Percentiles rank a stretch among this genome's conserved stretches.
These are phyloP conservation scores for Bugulina stolonifera DNA, from an alignment of 2,888 invertebrate species.

Conservation along the genomic window DNA sequence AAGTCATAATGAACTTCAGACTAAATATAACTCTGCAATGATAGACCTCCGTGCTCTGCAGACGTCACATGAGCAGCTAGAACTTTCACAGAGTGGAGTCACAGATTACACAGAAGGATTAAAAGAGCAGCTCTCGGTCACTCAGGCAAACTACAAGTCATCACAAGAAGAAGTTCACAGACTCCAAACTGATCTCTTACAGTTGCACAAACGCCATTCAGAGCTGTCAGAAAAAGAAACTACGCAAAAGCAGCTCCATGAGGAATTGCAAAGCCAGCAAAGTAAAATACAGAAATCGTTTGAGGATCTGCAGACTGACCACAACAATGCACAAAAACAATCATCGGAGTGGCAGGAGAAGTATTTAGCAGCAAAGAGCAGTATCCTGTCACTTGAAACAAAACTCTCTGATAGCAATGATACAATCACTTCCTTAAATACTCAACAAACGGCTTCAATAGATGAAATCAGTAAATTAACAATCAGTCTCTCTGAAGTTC, in stretches of 20 bases:
- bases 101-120: constrained; percentile 12
- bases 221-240: not conserved
- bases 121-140: not conserved
- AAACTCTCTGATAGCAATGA: not conserved
- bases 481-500: not conserved
- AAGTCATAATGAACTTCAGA: not conserved
- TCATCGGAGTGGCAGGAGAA: not conserved
- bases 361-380: not conserved
- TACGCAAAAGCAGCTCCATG: not conserved
- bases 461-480: not conserved
- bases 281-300: not conserved
- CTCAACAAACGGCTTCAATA: not conserved
- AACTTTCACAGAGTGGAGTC: constrained; percentile 15
- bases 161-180: not conserved
- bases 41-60: constrained; percentile 1
- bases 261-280: not conserved
- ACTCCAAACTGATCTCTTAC: not conserved
- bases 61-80: not conserved
- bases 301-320: not conserved
- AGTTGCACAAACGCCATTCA: not conserved
- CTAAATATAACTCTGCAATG: not conserved
- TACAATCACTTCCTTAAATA: not conserved
- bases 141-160: not conserved
- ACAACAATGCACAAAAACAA: not conserved
- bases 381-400: not conserved